phyloP scores from a whole-genome alignment of 2,797 vertebrate species.

The Rhinichthys osculus region DNA sequence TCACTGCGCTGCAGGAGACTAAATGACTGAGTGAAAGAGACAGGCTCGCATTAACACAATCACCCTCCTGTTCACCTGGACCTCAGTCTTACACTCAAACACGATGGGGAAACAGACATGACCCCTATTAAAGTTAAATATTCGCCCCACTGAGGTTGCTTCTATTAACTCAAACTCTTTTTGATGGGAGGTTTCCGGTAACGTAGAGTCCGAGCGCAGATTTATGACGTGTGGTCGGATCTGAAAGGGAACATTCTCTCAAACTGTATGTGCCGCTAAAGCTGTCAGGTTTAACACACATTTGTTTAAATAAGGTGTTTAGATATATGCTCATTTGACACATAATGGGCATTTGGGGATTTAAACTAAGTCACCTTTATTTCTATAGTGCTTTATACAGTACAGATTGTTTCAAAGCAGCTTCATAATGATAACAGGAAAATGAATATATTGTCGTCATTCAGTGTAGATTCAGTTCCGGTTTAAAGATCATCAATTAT shows the following conservation, averaged over 20 bases:
- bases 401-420: no score
- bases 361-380: not conserved
- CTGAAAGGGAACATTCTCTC: not conserved
- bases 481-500: not conserved
- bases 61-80: slow-evolving; percentile 43
- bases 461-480: no score
- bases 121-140: slow-evolving; percentile 39
- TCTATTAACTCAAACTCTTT: slow-evolving; percentile 1
- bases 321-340: not conserved
- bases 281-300: not conserved
- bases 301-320: slow-evolving; percentile 1
- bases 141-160: slow-evolving; percentile 14
- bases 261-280: not conserved
- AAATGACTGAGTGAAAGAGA: slow-evolving; percentile 12
- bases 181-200: slow-evolving; percentile 24
- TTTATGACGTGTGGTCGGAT: not conserved
- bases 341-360: not conserved
- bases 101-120: not conserved
- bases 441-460: not conserved
- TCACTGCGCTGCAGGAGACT: slow-evolving; percentile 8
- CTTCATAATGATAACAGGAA: no score
- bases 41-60: slow-evolving; percentile 25
- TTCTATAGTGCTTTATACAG: no score
- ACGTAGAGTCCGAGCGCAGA: not conserved
- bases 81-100: not conserved